phyloP scores from a whole-genome alignment of 2,888 invertebrate genomes.

The Drosophila gaucha region DNA sequence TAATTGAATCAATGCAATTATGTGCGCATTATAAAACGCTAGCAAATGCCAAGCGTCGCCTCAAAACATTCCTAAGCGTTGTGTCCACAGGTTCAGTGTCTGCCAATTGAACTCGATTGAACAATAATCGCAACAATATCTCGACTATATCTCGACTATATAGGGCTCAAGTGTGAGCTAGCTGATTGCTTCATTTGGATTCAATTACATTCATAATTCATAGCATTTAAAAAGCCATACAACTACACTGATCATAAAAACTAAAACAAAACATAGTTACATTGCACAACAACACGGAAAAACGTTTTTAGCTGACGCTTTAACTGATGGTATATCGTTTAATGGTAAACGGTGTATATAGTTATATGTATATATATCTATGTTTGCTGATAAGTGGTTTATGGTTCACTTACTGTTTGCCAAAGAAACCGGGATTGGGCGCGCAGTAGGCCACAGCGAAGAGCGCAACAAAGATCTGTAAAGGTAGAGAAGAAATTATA shows the following conservation, averaged over 20 bases:
- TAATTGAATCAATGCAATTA: constrained; percentile 70
- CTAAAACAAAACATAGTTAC: constrained; percentile 3
- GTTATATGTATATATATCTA: neutral
- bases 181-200: constrained; percentile 69
- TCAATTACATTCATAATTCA: constrained; percentile 64
- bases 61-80: constrained; percentile 67
- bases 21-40: constrained; percentile 69
- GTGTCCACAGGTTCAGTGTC: constrained; percentile 48
- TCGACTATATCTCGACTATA: neutral
- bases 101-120: constrained; percentile 39
- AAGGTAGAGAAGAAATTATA: constrained; percentile 5
- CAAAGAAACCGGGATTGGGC: constrained; percentile 82
- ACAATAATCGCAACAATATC: constrained; percentile 3
- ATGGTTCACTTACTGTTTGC: constrained; percentile 82
- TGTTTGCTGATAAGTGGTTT: constrained; percentile 6
- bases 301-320: constrained; percentile 37
- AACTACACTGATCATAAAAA: constrained; percentile 27
- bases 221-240: constrained; percentile 61
- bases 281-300: constrained; percentile 66
- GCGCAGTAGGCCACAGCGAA: constrained; percentile 78
- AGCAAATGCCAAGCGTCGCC: constrained; percentile 57
- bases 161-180: constrained; percentile 38
- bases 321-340: neutral
- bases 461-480: constrained; percentile 81
- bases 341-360: neutral